A percentile compares a stretch with the other conserved stretches of the same genome.
These are phyloP conservation scores for Drosophila ananassae DNA, from an alignment of 1,140 invertebrate genomes.

Conservation along the genomic window DNA sequence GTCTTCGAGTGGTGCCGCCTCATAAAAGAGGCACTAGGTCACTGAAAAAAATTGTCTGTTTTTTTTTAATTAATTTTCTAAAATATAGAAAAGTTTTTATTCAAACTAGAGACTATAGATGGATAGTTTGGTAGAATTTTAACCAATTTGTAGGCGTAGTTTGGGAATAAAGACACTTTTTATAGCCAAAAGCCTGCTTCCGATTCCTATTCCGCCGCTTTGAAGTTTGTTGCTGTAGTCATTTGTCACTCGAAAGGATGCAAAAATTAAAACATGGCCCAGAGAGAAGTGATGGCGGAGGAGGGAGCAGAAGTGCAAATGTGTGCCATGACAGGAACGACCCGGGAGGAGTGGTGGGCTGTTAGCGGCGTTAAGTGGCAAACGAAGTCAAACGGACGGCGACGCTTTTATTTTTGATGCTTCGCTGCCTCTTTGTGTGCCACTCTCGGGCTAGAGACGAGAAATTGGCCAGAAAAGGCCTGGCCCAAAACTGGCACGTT, in stretches of 20 bases:
- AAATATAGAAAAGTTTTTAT: not conserved
- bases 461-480: constrained; percentile 56
- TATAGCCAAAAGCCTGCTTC: no score
- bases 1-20: constrained; percentile 15
- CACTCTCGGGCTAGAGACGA: constrained; percentile 2
- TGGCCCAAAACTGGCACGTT: constrained; percentile 61
- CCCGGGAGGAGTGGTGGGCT: not conserved
- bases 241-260: constrained; percentile 66
- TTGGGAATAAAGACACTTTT: no score
- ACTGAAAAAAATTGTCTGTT: not conserved
- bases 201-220: not conserved
- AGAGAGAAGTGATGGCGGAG: constrained; percentile 29
- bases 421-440: constrained; percentile 57
- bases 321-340: constrained; percentile 63
- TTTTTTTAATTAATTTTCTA: not conserved
- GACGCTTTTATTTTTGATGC: constrained; percentile 71
- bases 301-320: constrained; percentile 58
- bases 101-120: not conserved
- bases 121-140: no score
- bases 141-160: no score
- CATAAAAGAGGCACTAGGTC: not conserved
- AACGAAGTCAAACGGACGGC: constrained; percentile 68
- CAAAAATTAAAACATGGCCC: constrained; percentile 53
- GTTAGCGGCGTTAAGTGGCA: constrained; percentile 57
- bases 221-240: constrained; percentile 75